Percentiles rank a stretch among this genome's conserved stretches.
Evolutionary conservation across 2,797 vertebrate genomes (phyloP).

Genomic region (Gymnoscopelus braueri): DNA sequence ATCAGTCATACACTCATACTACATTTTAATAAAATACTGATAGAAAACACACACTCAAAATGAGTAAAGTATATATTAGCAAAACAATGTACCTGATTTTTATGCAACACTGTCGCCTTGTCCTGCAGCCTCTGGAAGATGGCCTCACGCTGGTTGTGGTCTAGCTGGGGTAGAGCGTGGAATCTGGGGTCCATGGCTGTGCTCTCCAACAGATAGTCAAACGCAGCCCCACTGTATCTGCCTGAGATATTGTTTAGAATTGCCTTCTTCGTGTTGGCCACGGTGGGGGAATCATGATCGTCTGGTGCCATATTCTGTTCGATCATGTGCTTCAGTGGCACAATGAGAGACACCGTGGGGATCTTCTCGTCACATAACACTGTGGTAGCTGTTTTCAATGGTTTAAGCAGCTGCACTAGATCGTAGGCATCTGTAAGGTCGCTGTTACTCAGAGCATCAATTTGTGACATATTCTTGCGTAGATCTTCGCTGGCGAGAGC

Average conservation of each 20-base stretch:
- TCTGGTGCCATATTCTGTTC: no score
- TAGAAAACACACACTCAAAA: no score
- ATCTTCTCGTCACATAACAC: slow-evolving; percentile 32
- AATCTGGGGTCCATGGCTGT: no score
- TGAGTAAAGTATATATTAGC: no score
- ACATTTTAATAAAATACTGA: no score
- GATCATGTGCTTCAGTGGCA: slow-evolving; percentile 42
- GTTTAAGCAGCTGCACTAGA: slow-evolving; percentile 7
- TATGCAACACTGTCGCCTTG: no score
- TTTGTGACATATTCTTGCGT: not conserved
- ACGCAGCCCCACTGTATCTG: slow-evolving; percentile 35
- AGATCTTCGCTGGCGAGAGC: not conserved
- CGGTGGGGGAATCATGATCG: slow-evolving; percentile 31
- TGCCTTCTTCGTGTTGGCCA: slow-evolving; percentile 24
- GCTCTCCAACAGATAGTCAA: slow-evolving; percentile 15
- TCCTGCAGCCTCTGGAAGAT: no score
- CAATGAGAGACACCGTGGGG: slow-evolving; percentile 31
- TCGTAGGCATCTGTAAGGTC: slow-evolving; percentile 11
- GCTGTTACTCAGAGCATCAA: not conserved
- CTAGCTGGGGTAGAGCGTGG: no score
- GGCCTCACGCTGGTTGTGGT: no score
- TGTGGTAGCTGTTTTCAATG: slow-evolving; percentile 26
- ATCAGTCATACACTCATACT: no score
- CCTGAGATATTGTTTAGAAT: slow-evolving; percentile 30
- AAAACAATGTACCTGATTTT: no score